Evolutionary conservation across 53 echinoderm and acorn worm genomes (phyloP).

Genomic region (Holothuria scabra): DNA sequence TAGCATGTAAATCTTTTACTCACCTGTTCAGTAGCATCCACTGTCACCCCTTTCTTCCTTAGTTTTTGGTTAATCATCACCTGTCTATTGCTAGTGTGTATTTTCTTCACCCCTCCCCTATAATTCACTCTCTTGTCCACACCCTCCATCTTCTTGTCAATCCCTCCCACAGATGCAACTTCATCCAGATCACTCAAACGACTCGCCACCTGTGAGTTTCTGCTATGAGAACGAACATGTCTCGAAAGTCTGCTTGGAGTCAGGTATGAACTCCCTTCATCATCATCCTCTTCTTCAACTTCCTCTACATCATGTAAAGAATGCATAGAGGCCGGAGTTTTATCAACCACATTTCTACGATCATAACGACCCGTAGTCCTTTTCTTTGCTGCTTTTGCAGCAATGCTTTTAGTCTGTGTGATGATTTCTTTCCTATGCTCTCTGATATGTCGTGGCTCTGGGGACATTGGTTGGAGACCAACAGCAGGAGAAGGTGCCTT

Average conservation of each 20-base stretch:
- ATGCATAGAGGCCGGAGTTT: constrained; percentile 61
- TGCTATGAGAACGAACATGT: constrained; percentile 55
- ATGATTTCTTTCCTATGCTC: constrained; percentile 77
- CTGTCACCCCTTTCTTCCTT: background rate
- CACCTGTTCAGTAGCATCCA: no score
- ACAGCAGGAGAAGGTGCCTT: background rate
- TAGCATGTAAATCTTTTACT: no score
- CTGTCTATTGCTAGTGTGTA: constrained; percentile 34
- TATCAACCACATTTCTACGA: constrained; percentile 44
- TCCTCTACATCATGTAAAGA: constrained; percentile 77
- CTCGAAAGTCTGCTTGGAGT: constrained; percentile 62
- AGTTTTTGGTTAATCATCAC: constrained; percentile 41
- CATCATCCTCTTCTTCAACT: constrained; percentile 48
- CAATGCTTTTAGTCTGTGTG: constrained; percentile 87
- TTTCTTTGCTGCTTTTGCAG: constrained; percentile 88
- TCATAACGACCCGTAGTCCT: constrained; percentile 70
- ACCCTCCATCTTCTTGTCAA: constrained; percentile 53
- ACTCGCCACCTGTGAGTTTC: constrained; percentile 7
- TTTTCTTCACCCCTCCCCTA: constrained; percentile 52
- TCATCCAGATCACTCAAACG: constrained; percentile 51
- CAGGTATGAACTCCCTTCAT: constrained; percentile 29
- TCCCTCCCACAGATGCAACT: background rate
- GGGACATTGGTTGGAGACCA: background rate
- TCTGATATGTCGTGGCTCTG: background rate
- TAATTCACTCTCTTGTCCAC: constrained; percentile 58